Conservation (phyloP, 2,113 vertebrate genomes). For the Neopipo cinnamomea region DNA sequence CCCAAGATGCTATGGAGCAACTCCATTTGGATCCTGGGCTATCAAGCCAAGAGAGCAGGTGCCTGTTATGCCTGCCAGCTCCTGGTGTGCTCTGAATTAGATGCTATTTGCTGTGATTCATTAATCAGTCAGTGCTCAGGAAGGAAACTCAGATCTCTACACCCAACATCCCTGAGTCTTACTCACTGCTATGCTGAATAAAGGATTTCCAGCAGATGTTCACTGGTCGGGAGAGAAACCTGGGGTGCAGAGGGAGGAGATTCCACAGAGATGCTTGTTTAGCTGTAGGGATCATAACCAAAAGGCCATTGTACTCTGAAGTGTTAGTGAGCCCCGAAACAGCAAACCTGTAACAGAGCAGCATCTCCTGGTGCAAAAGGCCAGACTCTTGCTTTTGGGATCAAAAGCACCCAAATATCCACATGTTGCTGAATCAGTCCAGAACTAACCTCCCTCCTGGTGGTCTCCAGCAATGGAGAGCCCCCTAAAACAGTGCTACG, state of each 20-base stretch:
- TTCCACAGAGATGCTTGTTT: neutral
- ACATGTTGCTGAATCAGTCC: conserved; percentile 14
- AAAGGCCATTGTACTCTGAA: neutral
- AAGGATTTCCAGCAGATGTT: neutral
- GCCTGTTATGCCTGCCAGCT: neutral
- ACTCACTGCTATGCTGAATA: neutral
- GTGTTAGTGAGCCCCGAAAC: fast-evolving
- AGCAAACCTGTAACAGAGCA: neutral
- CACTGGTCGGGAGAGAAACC: neutral
- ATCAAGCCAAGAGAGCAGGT: neutral
- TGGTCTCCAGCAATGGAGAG: neutral
- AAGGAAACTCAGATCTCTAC: neutral
- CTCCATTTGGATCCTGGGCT: neutral
- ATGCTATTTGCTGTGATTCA: neutral
- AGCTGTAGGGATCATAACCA: neutral
- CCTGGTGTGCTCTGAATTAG: neutral
- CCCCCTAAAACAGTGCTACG: fast-evolving
- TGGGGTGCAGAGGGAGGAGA: neutral
- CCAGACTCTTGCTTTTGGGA: neutral
- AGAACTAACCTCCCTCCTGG: neutral
- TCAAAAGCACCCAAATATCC: neutral
- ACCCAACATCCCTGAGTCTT: neutral
- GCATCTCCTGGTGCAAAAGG: neutral
- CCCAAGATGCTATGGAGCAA: neutral
- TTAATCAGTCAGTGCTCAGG: neutral